A percentile compares a stretch with the other conserved stretches of the same genome.
These are phyloP conservation scores for Microcebus jonahi DNA, from an alignment of 2,113 vertebrate species.

Conservation along the genomic window DNA sequence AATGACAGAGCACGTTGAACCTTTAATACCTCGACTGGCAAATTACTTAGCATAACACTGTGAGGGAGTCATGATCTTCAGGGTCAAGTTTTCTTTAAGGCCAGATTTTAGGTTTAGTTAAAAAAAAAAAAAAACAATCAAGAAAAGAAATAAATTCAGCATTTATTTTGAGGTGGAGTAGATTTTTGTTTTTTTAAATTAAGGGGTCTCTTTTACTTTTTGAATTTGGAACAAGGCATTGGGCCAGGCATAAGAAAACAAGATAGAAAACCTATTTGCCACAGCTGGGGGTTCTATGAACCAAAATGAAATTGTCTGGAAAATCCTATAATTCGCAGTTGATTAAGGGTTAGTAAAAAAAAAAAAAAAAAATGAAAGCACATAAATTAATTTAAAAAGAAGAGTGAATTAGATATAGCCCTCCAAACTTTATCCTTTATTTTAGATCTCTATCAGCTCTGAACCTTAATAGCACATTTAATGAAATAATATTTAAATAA, in stretches of 20 bases:
- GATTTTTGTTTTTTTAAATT: neutral
- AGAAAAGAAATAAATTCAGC: slow-evolving; percentile 1
- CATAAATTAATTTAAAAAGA: slow-evolving; percentile 15
- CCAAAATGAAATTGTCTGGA: slow-evolving; percentile 1
- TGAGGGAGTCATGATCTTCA: neutral
- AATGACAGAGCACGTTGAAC: neutral
- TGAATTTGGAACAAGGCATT: neutral
- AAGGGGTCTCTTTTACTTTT: neutral
- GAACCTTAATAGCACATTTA: neutral
- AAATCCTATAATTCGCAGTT: slow-evolving; percentile 24
- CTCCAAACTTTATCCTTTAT: slow-evolving; percentile 7
- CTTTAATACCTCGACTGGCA: neutral
- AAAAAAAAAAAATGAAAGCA: neutral
- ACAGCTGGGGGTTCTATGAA: neutral
- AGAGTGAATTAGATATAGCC: neutral
- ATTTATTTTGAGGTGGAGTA: neutral
- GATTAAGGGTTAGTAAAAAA: neutral
- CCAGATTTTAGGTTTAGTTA: neutral
- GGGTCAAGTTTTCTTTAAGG: neutral
- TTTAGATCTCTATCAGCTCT: neutral
- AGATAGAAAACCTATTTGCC: neutral
- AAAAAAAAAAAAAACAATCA: neutral
- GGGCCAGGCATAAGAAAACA: neutral
- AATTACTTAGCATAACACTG: neutral
- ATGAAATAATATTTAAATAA: slow-evolving; percentile 58